A percentile compares a stretch with the other conserved stretches of the same genome.
phyloP scores from a whole-genome alignment of 2,113 vertebrate genomes.

The Thermophis baileyi region DNA sequence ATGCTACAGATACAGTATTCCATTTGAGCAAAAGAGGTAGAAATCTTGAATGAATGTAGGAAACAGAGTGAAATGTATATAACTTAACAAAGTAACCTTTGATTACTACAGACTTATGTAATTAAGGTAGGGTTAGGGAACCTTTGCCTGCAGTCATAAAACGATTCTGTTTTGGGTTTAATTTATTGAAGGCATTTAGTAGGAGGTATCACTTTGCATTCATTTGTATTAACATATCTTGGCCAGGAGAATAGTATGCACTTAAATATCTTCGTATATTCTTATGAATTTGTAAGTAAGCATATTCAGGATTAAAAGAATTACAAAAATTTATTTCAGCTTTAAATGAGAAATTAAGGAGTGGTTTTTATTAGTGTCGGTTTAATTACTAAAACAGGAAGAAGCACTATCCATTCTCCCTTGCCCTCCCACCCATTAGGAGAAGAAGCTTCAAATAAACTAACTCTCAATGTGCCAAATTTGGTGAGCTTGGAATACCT shows the following conservation, averaged over 20 bases:
- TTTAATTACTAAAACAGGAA: not conserved
- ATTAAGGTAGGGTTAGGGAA: conserved; percentile 4
- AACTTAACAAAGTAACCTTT: conserved; percentile 58
- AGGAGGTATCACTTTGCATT: not conserved
- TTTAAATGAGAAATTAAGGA: not conserved
- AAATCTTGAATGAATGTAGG: not conserved
- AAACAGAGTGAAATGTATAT: not conserved
- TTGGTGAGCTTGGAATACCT: not conserved
- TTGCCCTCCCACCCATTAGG: not conserved
- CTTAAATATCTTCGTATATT: not conserved
- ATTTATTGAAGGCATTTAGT: not conserved
- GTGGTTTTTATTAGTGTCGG: not conserved
- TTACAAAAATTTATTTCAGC: not conserved
- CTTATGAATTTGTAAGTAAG: not conserved
- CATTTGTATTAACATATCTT: conserved; percentile 1
- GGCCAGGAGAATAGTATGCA: not conserved
- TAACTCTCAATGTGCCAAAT: not conserved
- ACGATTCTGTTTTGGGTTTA: not conserved
- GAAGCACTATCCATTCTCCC: not conserved
- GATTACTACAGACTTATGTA: not conserved
- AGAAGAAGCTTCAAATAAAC: not conserved
- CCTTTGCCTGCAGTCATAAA: conserved; percentile 37
- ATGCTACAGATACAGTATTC: accelerated
- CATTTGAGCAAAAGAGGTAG: not conserved
- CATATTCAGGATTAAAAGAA: not conserved